Percentiles rank a stretch among this genome's conserved stretches.
Evolutionary conservation across 2,888 invertebrate species (phyloP).

Genomic region (Oligia fasciuncula): DNA sequence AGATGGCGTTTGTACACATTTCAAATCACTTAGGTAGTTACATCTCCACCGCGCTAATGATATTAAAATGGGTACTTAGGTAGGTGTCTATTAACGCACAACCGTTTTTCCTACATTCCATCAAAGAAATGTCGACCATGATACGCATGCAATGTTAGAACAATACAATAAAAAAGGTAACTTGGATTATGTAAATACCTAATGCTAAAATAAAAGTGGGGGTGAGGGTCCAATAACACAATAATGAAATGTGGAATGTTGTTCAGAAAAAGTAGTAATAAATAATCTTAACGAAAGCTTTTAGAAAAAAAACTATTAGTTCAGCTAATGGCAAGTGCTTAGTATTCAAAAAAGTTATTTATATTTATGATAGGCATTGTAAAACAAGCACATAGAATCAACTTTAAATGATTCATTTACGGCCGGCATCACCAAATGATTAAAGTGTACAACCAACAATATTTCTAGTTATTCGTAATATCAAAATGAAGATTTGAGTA

Average conservation of each 20-base stretch:
- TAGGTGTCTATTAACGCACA: conserved; percentile 10
- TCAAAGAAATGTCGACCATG: background rate
- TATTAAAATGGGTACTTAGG: conserved; percentile 21
- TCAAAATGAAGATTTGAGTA: conserved; percentile 17
- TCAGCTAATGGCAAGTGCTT: background rate
- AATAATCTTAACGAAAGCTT: background rate
- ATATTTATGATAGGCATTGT: background rate
- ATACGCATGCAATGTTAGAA: background rate
- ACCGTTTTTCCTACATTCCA: background rate
- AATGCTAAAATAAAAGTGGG: background rate
- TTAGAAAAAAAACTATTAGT: conserved; percentile 2
- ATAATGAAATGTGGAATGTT: background rate
- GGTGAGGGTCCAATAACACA: background rate
- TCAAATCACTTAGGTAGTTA: background rate
- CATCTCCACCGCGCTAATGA: background rate
- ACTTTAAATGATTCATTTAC: conserved; percentile 12
- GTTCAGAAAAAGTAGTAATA: conserved; percentile 1
- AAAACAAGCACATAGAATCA: conserved; percentile 4
- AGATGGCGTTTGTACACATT: conserved; percentile 54
- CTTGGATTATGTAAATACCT: background rate
- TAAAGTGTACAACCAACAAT: background rate
- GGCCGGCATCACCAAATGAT: conserved; percentile 1
- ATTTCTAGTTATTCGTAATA: conserved; percentile 10
- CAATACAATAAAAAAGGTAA: too few species aligned
- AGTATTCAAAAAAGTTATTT: background rate